phyloP scores from a whole-genome alignment of 2,113 vertebrate species.

The Aplodontia rufa region DNA sequence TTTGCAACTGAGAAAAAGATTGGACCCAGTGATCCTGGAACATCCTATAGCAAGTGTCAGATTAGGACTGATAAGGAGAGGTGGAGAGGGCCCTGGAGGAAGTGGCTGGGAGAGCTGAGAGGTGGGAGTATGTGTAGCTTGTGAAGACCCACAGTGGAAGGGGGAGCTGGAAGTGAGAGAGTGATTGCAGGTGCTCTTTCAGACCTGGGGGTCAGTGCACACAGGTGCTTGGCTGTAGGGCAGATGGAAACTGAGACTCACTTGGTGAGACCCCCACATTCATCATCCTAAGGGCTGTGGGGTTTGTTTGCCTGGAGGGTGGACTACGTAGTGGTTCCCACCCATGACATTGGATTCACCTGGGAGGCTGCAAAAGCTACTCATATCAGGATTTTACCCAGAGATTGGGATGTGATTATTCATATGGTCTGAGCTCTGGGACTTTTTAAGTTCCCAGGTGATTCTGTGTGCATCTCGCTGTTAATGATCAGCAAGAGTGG shows the following conservation, averaged over 20 bases:
- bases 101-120: not conserved
- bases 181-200: rapidly evolving
- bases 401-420: not conserved
- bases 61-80: not conserved
- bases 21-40: not conserved
- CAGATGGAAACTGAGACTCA: not conserved
- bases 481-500: not conserved
- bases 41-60: not conserved
- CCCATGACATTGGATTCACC: not conserved
- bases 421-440: not conserved
- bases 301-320: not conserved
- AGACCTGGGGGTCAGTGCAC: not conserved
- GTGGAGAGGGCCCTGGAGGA: not conserved
- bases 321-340: not conserved
- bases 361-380: not conserved
- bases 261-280: rapidly evolving
- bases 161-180: not conserved
- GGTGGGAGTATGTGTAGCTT: not conserved
- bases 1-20: not conserved
- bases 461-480: not conserved
- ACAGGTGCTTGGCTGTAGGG: not conserved
- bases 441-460: not conserved
- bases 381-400: not conserved
- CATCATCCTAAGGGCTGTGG: not conserved
- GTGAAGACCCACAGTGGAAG: not conserved